phyloP scores from a whole-genome alignment of 2,113 vertebrate genomes.

The Mobula birostris region DNA sequence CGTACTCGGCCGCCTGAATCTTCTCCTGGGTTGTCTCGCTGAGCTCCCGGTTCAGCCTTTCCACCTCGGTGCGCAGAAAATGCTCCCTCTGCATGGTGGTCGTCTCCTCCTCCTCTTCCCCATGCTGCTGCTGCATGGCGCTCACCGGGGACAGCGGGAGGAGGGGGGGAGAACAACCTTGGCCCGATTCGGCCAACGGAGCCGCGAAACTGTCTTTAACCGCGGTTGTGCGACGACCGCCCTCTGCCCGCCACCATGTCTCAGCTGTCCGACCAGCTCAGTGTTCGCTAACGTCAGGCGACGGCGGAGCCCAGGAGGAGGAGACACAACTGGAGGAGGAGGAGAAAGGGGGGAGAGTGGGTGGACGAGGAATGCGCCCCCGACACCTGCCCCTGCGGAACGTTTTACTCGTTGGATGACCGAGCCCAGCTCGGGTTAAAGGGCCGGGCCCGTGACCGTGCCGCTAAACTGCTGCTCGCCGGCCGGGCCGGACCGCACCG shows the following conservation, averaged over 20 bases:
- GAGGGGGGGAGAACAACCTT: too few species aligned
- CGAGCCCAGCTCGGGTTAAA: too few species aligned
- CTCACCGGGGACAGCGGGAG: conserved; percentile 29
- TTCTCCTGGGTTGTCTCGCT: conserved; percentile 86
- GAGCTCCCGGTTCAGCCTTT: conserved; percentile 78
- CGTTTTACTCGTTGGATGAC: too few species aligned
- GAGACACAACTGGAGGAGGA: too few species aligned
- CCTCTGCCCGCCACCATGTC: neutral
- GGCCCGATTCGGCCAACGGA: neutral
- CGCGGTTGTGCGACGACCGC: neutral
- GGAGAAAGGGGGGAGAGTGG: neutral
- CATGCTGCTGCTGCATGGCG: conserved; percentile 54
- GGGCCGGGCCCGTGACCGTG: neutral
- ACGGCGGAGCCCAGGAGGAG: neutral
- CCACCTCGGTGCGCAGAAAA: conserved; percentile 78
- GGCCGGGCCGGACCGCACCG: neutral
- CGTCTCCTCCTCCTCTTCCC: conserved; percentile 56
- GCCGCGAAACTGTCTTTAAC: neutral
- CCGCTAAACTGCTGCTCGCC: neutral
- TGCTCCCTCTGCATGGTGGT: conserved; percentile 68
- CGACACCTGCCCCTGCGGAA: too few species aligned
- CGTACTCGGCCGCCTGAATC: conserved; percentile 95
- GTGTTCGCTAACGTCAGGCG: neutral
- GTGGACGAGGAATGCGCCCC: neutral
- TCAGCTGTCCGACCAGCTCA: neutral